Percentiles rank a stretch among this genome's conserved stretches.
Evolutionary conservation across 2,113 vertebrate genomes (phyloP).

Genomic region (Eptesicus fuscus): DNA sequence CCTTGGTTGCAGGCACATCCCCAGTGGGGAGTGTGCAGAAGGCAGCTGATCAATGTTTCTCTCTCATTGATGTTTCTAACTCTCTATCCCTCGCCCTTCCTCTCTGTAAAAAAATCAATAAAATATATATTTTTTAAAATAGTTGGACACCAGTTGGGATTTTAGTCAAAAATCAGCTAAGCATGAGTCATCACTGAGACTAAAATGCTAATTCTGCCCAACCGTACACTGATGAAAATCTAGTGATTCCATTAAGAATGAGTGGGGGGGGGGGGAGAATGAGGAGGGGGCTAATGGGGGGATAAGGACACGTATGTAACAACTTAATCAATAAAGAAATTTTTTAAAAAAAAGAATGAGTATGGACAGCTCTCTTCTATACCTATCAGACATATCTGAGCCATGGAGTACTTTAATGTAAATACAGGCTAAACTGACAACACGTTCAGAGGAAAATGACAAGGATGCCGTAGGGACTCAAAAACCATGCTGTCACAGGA

Average conservation of each 20-base stretch:
- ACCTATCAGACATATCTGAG: not conserved
- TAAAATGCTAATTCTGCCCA: not conserved
- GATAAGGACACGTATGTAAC: too few species aligned
- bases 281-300: too few species aligned
- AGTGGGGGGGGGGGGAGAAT: too few species aligned
- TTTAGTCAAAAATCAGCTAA: constrained; percentile 2
- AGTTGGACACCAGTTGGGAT: not conserved
- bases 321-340: too few species aligned
- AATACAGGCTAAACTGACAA: not conserved
- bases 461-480: constrained; percentile 24
- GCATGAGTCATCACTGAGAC: not conserved
- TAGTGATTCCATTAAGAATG: not conserved
- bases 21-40: too few species aligned
- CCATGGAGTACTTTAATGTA: not conserved
- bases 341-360: not conserved
- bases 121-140: not conserved
- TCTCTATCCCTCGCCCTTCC: too few species aligned
- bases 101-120: too few species aligned
- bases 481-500: not conserved
- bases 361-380: not conserved
- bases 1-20: too few species aligned
- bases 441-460: constrained; percentile 19
- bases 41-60: too few species aligned
- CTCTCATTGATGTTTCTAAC: too few species aligned
- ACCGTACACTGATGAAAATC: not conserved